Evolutionary conservation across 2,113 vertebrate genomes (phyloP).

Genomic region (Salvelinus sp.): DNA sequence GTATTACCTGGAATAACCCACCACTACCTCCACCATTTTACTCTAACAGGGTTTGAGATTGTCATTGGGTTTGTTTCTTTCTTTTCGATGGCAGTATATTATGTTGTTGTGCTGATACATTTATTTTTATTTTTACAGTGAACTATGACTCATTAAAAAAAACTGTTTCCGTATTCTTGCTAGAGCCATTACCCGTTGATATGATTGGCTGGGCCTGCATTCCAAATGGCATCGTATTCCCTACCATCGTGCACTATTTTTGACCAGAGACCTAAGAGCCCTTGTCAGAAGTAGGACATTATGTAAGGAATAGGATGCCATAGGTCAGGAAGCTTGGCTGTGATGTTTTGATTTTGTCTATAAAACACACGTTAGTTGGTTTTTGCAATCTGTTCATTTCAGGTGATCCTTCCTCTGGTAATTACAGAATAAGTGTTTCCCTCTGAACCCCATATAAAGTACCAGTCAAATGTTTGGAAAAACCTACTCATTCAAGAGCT

Average conservation of each 20-base stretch:
- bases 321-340: no score
- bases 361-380: no score
- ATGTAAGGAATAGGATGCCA: no score
- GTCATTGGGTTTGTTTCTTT: conserved; percentile 18
- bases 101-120: conserved; percentile 28
- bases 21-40: conserved; percentile 27
- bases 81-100: conserved; percentile 16
- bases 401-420: no score
- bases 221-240: no score
- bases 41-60: conserved; percentile 41
- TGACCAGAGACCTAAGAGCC: no score
- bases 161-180: conserved; percentile 44
- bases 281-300: no score
- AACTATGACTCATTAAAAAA: conserved; percentile 50
- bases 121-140: conserved; percentile 34
- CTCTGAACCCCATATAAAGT: neutral
- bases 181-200: conserved; percentile 38
- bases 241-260: no score
- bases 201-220: conserved; percentile 32
- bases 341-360: no score
- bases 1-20: conserved; percentile 20
- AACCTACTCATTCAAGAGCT: no score
- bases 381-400: no score
- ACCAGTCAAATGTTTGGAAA: neutral
- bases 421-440: no score